Conservation (phyloP, 2,797 vertebrate genomes). For the Aulostomus chinensis region DNA sequence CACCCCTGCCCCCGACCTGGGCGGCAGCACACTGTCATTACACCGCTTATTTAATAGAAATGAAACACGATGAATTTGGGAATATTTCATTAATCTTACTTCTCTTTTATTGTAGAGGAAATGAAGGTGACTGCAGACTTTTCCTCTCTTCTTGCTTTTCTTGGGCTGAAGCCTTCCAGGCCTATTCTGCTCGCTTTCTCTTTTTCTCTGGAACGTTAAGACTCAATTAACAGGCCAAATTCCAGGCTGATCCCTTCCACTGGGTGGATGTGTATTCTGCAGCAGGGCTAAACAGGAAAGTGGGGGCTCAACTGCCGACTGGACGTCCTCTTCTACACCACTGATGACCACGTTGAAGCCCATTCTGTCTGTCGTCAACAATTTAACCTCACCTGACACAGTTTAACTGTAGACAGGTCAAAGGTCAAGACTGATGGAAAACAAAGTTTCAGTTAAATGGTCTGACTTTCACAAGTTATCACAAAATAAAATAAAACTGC, state of each 20-base stretch:
- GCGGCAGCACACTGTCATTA: slow-evolving; percentile 88
- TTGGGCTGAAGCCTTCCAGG: slow-evolving; percentile 81
- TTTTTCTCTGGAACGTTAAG: slow-evolving; percentile 85
- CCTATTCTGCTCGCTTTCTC: slow-evolving; percentile 67
- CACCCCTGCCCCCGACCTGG: slow-evolving; percentile 62
- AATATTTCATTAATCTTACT: slow-evolving; percentile 98
- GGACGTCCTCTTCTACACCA: neutral
- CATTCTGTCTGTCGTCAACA: no score
- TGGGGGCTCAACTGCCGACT: slow-evolving; percentile 26
- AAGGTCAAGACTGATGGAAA: no score
- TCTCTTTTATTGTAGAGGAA: slow-evolving; percentile 94
- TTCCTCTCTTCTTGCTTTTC: slow-evolving; percentile 66
- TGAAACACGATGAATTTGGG: slow-evolving; percentile 96
- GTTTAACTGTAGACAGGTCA: no score
- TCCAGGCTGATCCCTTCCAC: slow-evolving; percentile 86
- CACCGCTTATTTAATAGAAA: slow-evolving; percentile 98
- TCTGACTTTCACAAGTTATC: no score
- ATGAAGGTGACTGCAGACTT: slow-evolving; percentile 83
- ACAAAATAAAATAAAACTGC: no score
- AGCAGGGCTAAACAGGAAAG: slow-evolving; percentile 66
- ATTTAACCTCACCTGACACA: no score
- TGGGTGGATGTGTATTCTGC: slow-evolving; percentile 73
- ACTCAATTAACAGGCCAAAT: slow-evolving; percentile 91
- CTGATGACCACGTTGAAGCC: neutral
- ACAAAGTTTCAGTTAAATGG: no score